A percentile compares a stretch with the other conserved stretches of the same genome.
Conservation (phyloP, 2,113 vertebrate genomes). For the Odocoileus hemionus region DNA sequence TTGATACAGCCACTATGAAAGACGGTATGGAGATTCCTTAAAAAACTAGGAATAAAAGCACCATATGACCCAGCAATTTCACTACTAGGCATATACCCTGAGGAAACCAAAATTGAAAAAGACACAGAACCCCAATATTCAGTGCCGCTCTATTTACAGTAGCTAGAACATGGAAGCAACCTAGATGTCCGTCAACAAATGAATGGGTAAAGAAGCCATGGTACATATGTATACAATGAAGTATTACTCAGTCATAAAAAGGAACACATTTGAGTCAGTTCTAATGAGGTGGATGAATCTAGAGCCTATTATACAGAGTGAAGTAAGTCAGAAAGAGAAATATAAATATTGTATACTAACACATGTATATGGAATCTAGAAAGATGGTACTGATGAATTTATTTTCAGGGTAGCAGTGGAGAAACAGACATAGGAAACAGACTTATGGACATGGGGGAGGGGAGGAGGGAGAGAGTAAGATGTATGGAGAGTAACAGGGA, state of each 20-base stretch:
- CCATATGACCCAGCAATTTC: not conserved
- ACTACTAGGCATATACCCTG: not conserved
- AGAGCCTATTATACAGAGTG: not conserved
- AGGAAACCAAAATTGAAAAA: not conserved
- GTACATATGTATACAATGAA: not conserved
- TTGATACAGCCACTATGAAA: not conserved
- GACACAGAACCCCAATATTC: not conserved
- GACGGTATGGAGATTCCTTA: not conserved
- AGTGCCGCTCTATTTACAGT: not conserved
- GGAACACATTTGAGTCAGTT: not conserved
- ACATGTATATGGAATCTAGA: not conserved
- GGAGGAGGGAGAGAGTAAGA: not conserved
- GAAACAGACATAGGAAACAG: not conserved
- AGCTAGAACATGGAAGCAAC: not conserved
- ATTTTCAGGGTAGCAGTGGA: not conserved
- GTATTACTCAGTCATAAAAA: not conserved
- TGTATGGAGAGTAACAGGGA: not conserved
- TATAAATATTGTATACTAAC: not conserved
- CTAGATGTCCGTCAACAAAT: not conserved
- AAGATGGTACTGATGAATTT: not conserved
- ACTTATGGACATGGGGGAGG: not conserved
- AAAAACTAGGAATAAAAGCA: not conserved
- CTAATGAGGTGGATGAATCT: not conserved
- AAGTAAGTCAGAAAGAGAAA: not conserved
- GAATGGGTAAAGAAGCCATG: not conserved